Percentiles rank a stretch among this genome's conserved stretches.
Evolutionary conservation across 2,113 vertebrate species (phyloP).

Genomic region (Okapia johnstoni): DNA sequence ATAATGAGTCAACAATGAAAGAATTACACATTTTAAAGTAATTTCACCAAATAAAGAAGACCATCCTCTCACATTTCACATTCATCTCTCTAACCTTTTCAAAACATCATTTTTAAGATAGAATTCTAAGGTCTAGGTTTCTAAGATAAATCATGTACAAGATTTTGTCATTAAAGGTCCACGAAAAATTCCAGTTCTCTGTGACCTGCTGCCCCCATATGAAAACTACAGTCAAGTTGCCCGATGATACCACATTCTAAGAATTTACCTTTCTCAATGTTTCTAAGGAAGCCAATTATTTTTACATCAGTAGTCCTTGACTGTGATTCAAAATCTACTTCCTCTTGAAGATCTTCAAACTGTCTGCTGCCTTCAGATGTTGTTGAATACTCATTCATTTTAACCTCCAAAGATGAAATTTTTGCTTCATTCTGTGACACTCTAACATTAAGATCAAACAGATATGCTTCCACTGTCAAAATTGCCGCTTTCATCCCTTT

Average conservation of each 20-base stretch:
- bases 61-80: neutral
- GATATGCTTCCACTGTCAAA: slow-evolving; percentile 64
- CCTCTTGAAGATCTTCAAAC: slow-evolving; percentile 50
- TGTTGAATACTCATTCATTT: slow-evolving; percentile 63
- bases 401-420: slow-evolving; percentile 70
- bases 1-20: neutral
- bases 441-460: slow-evolving; percentile 67
- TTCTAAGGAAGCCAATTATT: slow-evolving; percentile 64
- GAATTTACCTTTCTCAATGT: slow-evolving; percentile 70
- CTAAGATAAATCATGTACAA: neutral
- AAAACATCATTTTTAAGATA: neutral
- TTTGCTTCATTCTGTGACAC: slow-evolving; percentile 69
- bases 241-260: neutral
- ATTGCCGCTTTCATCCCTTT: slow-evolving; percentile 70
- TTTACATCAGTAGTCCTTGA: slow-evolving; percentile 53
- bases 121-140: neutral
- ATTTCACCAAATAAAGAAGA: neutral
- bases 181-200: neutral
- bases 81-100: neutral
- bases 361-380: slow-evolving; percentile 37
- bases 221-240: neutral
- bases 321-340: slow-evolving; percentile 56
- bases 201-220: neutral
- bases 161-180: neutral
- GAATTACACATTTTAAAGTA: neutral